phyloP scores from a whole-genome alignment of 2,888 invertebrate species.

The Eupithecia tripunctaria region DNA sequence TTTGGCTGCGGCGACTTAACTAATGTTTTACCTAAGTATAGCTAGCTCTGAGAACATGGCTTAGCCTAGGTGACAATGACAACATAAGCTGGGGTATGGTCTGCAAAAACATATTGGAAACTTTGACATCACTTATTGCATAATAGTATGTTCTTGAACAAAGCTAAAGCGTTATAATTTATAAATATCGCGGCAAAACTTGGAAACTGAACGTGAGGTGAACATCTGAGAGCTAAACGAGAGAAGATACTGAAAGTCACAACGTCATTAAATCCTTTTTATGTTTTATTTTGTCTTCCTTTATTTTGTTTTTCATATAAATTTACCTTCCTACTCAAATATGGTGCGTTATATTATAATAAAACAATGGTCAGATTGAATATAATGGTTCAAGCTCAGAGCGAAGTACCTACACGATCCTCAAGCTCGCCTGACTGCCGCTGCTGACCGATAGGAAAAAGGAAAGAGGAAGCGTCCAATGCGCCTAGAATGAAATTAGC shows the following conservation, averaged over 20 bases:
- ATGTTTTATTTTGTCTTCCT: not conserved
- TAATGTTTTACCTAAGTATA: constrained; percentile 22
- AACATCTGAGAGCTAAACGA: not conserved
- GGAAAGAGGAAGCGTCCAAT: constrained; percentile 83
- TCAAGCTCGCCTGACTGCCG: constrained; percentile 66
- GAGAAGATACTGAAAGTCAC: not conserved
- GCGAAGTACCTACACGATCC: constrained; percentile 48
- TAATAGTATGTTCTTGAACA: not conserved
- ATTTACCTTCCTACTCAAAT: constrained; percentile 6
- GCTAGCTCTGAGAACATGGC: not conserved
- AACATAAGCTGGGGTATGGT: not conserved
- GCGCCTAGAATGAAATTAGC: constrained; percentile 83
- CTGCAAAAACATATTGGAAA: not conserved
- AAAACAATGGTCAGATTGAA: constrained; percentile 23
- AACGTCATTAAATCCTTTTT: not conserved
- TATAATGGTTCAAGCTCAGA: constrained; percentile 17
- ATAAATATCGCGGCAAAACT: not conserved
- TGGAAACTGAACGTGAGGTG: not conserved
- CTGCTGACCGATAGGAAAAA: constrained; percentile 83
- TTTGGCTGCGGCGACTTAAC: constrained; percentile 24
- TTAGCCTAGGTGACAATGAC: not conserved
- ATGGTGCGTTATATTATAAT: constrained; percentile 16
- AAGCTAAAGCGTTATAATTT: too few relatives aligned
- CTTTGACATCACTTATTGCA: not conserved
- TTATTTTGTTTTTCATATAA: not conserved